These are phyloP conservation scores for Gymnocheta viridis DNA, from an alignment of 2,888 invertebrate genomes.

Conservation along the genomic window DNA sequence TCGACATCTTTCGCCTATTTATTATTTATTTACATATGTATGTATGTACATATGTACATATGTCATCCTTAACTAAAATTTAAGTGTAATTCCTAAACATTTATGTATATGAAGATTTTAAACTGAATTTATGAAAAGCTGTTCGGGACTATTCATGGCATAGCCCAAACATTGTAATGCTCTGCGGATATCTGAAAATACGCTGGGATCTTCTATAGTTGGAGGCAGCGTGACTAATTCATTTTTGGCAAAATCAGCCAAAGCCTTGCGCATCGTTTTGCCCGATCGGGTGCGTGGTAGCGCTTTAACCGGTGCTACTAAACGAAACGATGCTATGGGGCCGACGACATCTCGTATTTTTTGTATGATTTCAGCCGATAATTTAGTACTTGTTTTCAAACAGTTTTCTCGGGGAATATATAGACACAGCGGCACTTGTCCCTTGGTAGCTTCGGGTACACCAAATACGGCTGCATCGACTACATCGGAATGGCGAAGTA, in stretches of 20 bases:
- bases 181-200: conserved; percentile 89
- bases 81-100: background rate
- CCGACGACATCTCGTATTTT: conserved; percentile 81
- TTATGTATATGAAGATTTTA: conserved; percentile 41
- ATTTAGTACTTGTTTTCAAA: conserved; percentile 76
- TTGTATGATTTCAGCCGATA: conserved; percentile 80
- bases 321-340: conserved; percentile 93
- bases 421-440: conserved; percentile 93
- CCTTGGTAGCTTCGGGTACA: conserved; percentile 94
- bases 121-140: conserved; percentile 76
- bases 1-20: background rate
- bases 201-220: conserved; percentile 93
- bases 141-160: conserved; percentile 88
- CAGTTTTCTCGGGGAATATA: conserved; percentile 87
- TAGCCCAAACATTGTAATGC: conserved; percentile 90
- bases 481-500: conserved; percentile 92
- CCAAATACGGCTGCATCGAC: conserved; percentile 95
- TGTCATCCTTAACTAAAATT: background rate
- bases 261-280: conserved; percentile 88
- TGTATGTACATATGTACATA: background rate
- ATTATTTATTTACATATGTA: background rate
- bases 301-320: conserved; percentile 89
- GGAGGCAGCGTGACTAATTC: conserved; percentile 90
- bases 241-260: conserved; percentile 92
- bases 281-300: conserved; percentile 95